Conservation (phyloP, 2,797 vertebrate genomes). For the Limosa lapponica region DNA sequence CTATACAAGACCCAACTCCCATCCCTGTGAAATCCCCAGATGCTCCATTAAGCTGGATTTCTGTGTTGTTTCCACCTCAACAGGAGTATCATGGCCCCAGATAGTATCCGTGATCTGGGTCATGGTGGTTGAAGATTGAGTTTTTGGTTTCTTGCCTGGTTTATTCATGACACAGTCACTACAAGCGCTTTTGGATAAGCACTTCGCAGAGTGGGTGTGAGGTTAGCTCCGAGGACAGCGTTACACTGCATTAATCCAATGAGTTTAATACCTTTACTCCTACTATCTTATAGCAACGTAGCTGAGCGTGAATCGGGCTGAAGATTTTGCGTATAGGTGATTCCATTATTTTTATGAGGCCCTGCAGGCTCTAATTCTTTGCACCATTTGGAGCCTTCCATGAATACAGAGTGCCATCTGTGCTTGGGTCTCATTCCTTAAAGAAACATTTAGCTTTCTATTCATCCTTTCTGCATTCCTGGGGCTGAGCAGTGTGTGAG, state of each 20-base stretch:
- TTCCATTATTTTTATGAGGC: slow-evolving; percentile 50
- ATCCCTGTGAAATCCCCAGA: not conserved
- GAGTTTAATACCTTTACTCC: slow-evolving; percentile 35
- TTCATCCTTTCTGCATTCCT: slow-evolving; percentile 40
- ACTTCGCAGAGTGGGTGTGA: not conserved
- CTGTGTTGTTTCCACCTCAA: not conserved
- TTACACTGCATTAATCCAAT: slow-evolving; percentile 20
- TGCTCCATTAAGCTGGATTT: not conserved
- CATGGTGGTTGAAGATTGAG: not conserved
- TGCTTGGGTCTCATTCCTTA: slow-evolving; percentile 42
- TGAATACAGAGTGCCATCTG: slow-evolving; percentile 40
- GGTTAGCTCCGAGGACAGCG: not conserved
- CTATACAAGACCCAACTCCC: not conserved
- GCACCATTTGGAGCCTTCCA: slow-evolving; percentile 17
- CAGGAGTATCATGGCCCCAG: not conserved
- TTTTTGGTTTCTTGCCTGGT: not conserved
- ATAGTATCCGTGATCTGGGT: not conserved
- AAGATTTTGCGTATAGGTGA: slow-evolving; percentile 36
- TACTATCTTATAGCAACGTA: slow-evolving; percentile 24
- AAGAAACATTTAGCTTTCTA: slow-evolving; percentile 42
- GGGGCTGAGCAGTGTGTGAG: slow-evolving; percentile 25
- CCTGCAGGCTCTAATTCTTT: slow-evolving; percentile 34
- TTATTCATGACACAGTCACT: not conserved
- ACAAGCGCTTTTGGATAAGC: not conserved
- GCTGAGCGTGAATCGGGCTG: slow-evolving; percentile 43